phyloP scores from a whole-genome alignment of 2,888 invertebrate genomes.

The Hedychridium roseum region DNA sequence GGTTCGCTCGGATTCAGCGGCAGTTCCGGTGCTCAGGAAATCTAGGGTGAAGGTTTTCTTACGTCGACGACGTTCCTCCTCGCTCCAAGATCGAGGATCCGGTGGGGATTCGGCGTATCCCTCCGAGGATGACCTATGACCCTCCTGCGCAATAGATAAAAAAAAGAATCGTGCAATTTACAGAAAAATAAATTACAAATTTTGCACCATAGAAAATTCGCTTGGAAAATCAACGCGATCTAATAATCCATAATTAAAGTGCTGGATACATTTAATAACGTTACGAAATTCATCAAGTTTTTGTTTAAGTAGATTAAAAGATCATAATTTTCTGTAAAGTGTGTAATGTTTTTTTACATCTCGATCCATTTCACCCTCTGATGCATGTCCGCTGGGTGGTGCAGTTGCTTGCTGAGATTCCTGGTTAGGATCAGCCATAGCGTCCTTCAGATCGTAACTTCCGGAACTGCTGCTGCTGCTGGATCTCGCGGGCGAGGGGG shows the following conservation, averaged over 20 bases:
- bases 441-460: slow-evolving; percentile 60
- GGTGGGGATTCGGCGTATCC: slow-evolving; percentile 60
- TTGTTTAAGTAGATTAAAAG: too few relatives aligned
- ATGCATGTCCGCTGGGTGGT: slow-evolving; percentile 45
- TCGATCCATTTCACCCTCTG: slow-evolving; percentile 51
- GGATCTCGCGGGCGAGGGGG: slow-evolving; percentile 53
- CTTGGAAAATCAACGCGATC: too few relatives aligned
- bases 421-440: slow-evolving; percentile 48
- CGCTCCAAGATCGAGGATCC: slow-evolving; percentile 66
- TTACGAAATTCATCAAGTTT: too few relatives aligned
- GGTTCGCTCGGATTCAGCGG: slow-evolving; percentile 60
- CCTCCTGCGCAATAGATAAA: too few relatives aligned
- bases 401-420: slow-evolving; percentile 44
- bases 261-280: too few relatives aligned
- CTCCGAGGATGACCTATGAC: slow-evolving; percentile 56
- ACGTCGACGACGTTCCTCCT: slow-evolving; percentile 76
- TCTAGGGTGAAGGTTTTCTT: slow-evolving; percentile 82
- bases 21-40: slow-evolving; percentile 71
- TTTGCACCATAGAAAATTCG: too few relatives aligned
- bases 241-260: too few relatives aligned
- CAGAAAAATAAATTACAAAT: too few relatives aligned
- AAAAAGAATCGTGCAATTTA: too few relatives aligned
- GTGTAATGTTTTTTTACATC: slow-evolving; percentile 50
- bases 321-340: too few relatives aligned
- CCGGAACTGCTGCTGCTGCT: slow-evolving; percentile 61